Conservation (phyloP, 2,113 vertebrate genomes). For the Bubo blakistoni region DNA sequence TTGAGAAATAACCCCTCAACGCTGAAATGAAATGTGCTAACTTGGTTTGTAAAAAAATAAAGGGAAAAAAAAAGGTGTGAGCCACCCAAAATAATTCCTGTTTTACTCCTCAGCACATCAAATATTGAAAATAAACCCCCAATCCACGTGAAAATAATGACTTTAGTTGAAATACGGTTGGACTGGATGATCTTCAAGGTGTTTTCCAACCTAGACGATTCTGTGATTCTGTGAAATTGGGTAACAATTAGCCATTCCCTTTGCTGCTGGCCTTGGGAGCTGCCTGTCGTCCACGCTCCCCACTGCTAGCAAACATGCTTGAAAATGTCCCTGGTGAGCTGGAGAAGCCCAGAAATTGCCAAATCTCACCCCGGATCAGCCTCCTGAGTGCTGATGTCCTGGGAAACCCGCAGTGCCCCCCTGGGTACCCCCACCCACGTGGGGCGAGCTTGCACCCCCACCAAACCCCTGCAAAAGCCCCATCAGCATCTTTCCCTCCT, state of each 20-base stretch:
- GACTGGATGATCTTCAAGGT: too few relatives aligned
- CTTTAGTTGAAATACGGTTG: background rate
- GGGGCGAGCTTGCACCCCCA: background rate
- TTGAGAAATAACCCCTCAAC: background rate
- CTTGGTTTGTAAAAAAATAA: background rate
- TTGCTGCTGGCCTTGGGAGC: background rate
- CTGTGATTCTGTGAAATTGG: background rate
- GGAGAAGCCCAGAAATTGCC: background rate
- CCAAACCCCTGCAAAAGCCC: background rate
- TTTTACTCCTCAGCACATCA: background rate
- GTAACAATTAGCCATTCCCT: background rate
- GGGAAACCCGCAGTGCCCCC: accelerated
- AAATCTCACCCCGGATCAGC: background rate
- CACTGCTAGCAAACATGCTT: background rate
- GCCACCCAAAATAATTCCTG: background rate
- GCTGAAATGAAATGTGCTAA: background rate
- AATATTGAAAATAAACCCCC: background rate
- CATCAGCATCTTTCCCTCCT: background rate
- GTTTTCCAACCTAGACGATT: too few relatives aligned
- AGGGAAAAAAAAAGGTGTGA: background rate
- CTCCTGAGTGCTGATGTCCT: background rate
- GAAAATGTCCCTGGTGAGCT: background rate
- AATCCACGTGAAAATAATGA: background rate
- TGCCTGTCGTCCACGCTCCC: background rate
- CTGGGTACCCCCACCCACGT: accelerated